phyloP scores from a whole-genome alignment of 23 tunicate species.

The Halocynthia aurantium region DNA sequence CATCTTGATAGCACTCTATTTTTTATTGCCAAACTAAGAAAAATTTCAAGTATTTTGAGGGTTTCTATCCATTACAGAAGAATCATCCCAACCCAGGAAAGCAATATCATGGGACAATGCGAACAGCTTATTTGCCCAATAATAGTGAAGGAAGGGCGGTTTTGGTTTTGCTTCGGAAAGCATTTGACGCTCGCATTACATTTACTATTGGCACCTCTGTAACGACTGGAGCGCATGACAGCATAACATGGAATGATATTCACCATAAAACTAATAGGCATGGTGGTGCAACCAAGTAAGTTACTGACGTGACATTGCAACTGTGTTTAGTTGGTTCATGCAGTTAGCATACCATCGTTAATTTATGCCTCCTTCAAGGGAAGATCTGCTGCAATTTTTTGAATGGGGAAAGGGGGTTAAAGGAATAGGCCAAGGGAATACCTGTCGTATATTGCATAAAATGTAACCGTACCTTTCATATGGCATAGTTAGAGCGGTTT shows the following conservation, averaged over 20 bases:
- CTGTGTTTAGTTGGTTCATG: not conserved
- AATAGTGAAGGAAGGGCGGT: conserved; percentile 12
- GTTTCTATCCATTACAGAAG: not conserved
- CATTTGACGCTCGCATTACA: conserved; percentile 14
- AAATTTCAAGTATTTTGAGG: no score
- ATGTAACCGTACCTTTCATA: no score
- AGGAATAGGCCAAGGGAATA: no score
- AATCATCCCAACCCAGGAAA: conserved; percentile 28
- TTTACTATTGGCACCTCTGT: conserved; percentile 24
- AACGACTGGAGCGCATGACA: conserved; percentile 18
- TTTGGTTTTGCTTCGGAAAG: conserved; percentile 13
- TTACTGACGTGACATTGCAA: not conserved
- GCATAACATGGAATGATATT: conserved; percentile 22
- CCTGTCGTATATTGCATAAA: no score
- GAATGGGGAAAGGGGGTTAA: no score
- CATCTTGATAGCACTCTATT: no score
- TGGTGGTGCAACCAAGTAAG: conserved; percentile 16
- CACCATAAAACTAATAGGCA: conserved; percentile 21
- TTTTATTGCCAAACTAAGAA: no score
- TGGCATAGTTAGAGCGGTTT: no score
- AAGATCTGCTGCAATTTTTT: no score
- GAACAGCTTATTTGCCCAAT: conserved; percentile 25
- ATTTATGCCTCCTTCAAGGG: no score
- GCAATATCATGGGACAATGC: conserved; percentile 1
- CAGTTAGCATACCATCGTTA: not conserved